These are phyloP conservation scores for Halocynthia aurantium DNA, from an alignment of 23 tunicate genomes.

Conservation along the genomic window DNA sequence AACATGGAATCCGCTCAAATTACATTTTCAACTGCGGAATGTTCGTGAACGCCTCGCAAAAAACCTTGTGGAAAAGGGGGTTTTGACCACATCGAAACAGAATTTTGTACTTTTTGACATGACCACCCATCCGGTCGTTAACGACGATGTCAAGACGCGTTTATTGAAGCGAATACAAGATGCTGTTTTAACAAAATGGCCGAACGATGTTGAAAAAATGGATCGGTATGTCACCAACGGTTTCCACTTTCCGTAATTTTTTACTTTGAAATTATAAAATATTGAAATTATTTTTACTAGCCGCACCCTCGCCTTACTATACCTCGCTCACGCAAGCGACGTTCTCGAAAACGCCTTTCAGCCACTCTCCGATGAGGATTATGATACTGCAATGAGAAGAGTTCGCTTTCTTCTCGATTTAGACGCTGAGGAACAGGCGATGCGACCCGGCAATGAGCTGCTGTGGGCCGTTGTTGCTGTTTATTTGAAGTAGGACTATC, in stretches of 20 bases:
- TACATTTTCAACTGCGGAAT: slow-evolving; percentile 90
- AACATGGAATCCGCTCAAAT: slow-evolving; percentile 99
- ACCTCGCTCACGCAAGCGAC: slow-evolving; percentile 97
- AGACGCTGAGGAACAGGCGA: slow-evolving; percentile 90
- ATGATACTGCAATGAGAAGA: slow-evolving; percentile 96
- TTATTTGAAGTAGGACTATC: slow-evolving; percentile 57
- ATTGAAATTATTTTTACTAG: neutral
- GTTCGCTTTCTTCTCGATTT: slow-evolving; percentile 88
- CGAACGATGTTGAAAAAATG: slow-evolving; percentile 95
- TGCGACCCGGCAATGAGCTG: slow-evolving; percentile 50
- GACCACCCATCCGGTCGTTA: slow-evolving; percentile 95
- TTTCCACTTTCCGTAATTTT: neutral
- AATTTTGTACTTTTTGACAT: slow-evolving; percentile 96
- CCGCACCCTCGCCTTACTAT: slow-evolving; percentile 88
- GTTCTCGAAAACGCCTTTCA: slow-evolving; percentile 98
- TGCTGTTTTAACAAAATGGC: slow-evolving; percentile 98
- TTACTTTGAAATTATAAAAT: neutral
- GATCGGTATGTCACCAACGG: slow-evolving; percentile 25
- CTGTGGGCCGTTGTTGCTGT: slow-evolving; percentile 95
- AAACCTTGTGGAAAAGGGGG: slow-evolving; percentile 97
- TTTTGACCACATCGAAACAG: slow-evolving; percentile 94
- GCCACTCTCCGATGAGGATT: slow-evolving; percentile 96
- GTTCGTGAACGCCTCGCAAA: slow-evolving; percentile 95
- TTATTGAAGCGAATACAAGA: slow-evolving; percentile 93
- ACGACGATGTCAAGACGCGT: slow-evolving; percentile 61